Conservation (phyloP, 2,888 invertebrate species). For the Folsomia manolachei region DNA sequence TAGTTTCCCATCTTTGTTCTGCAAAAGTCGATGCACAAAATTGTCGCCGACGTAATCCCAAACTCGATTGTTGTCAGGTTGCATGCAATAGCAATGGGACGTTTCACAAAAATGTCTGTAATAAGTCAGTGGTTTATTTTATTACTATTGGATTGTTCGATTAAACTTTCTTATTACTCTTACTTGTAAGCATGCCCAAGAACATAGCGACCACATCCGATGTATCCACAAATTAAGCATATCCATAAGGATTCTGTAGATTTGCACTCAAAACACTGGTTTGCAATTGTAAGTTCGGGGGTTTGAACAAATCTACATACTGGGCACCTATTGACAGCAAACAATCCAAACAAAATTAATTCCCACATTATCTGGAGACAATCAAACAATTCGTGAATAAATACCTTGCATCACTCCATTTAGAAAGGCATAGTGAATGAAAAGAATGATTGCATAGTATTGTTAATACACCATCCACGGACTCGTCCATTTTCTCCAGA, state of each 20-base stretch:
- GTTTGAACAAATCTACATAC: slow-evolving; percentile 90
- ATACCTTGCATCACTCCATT: slow-evolving; percentile 87
- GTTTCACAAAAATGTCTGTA: slow-evolving; percentile 86
- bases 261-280: slow-evolving; percentile 69
- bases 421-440: slow-evolving; percentile 88
- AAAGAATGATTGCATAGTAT: slow-evolving; percentile 98
- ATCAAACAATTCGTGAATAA: not conserved
- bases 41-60: slow-evolving; percentile 99
- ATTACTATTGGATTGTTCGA: not conserved
- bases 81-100: slow-evolving; percentile 95
- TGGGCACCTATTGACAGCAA: slow-evolving; percentile 66
- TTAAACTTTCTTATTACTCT: too few species aligned
- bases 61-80: slow-evolving; percentile 91
- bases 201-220: slow-evolving; percentile 92
- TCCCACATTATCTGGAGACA: too few species aligned
- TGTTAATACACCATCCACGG: slow-evolving; percentile 93
- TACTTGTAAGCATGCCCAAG: slow-evolving; percentile 83
- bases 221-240: slow-evolving; percentile 96
- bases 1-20: slow-evolving; percentile 96
- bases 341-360: not conserved
- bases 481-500: slow-evolving; percentile 96
- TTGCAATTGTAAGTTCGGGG: slow-evolving; percentile 71
- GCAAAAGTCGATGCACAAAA: slow-evolving; percentile 91
- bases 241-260: slow-evolving; percentile 88
- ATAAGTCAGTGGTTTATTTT: not conserved